Evolutionary conservation across 2,113 vertebrate species (phyloP).

Genomic region (Ellobius talpinus): DNA sequence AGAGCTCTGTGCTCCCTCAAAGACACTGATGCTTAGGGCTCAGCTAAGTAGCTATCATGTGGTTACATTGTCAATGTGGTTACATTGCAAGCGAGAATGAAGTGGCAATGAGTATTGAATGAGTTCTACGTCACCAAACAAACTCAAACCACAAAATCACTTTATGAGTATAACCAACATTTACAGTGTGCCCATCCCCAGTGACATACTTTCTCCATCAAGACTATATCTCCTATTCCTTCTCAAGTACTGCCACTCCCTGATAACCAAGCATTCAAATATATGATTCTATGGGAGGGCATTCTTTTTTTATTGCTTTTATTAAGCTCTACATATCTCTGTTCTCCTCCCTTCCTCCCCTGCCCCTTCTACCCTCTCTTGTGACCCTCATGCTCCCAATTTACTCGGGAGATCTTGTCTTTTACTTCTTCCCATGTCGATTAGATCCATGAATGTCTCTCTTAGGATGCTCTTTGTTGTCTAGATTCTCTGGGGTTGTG

Average conservation of each 20-base stretch:
- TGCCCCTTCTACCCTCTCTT: no score
- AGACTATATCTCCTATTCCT: not conserved
- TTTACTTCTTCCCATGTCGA: no score
- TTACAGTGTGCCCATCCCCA: not conserved
- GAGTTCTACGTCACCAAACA: not conserved
- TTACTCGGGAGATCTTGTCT: no score
- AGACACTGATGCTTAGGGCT: not conserved
- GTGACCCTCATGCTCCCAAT: no score
- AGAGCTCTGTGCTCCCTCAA: not conserved
- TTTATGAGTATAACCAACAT: not conserved
- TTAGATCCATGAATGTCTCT: no score
- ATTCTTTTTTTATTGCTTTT: not conserved
- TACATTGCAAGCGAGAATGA: not conserved
- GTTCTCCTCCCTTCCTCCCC: no score
- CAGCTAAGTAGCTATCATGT: not conserved
- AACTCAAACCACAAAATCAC: slow-evolving; percentile 2
- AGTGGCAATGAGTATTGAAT: not conserved
- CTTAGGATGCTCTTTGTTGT: no score
- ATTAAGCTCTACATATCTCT: no score
- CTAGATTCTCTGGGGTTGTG: no score
- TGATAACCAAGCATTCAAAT: not conserved
- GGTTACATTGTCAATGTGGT: not conserved
- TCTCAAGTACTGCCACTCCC: not conserved
- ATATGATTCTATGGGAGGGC: not conserved
- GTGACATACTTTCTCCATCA: not conserved